Evolutionary conservation across 2,888 invertebrate genomes (phyloP), one percentile per base, ranked within the genome.

Genomic region (Aradus depressus): DNA sequence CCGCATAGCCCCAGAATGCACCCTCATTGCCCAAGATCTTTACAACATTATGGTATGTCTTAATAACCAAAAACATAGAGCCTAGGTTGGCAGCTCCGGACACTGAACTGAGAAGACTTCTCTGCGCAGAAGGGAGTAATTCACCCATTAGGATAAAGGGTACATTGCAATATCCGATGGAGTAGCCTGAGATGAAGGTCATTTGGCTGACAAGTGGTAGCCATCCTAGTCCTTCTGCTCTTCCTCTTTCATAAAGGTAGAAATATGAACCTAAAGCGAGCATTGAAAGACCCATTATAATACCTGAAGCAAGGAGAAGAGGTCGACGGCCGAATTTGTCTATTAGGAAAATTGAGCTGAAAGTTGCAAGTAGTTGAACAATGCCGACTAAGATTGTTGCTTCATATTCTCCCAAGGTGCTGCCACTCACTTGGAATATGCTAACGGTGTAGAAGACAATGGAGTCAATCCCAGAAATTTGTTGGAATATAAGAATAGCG

Each of bases 121-220:
- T 68, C 61, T 75, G 70, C 43, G 75, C 70, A 0, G 72, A 62
- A 45, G 81, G 75, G 64, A 81, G 73, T 59, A 79, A 63, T 64
- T 79, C 79, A 1, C 79, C 72, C 56, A 79, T 71, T 53, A 79
- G 64, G 32, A 79, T 64, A 68, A 78, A 79, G 2, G 79, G 79
- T 10, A 79, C 68, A 1, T 77, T 77, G 1, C 77, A 77, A 62
- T 75, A 77, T 0, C 79, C 79, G 1, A 79, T 64, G 0, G 77
- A 75, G 66, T 76, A 79, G 0, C 75, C 76, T 35, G 75, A 59
- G 69, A 78, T 77, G 63, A 75, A 79, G 34, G 74, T 65, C 23
- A 77, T 70, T 28, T 79, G 64, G 54, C 76, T 75, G 2, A 63
- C 62, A 3, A 79, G 68, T 0, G 79, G 79, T 1, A 79, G 63